Evolutionary conservation across 2,888 invertebrate species (phyloP).

Genomic region (Dryomyza anilis): DNA sequence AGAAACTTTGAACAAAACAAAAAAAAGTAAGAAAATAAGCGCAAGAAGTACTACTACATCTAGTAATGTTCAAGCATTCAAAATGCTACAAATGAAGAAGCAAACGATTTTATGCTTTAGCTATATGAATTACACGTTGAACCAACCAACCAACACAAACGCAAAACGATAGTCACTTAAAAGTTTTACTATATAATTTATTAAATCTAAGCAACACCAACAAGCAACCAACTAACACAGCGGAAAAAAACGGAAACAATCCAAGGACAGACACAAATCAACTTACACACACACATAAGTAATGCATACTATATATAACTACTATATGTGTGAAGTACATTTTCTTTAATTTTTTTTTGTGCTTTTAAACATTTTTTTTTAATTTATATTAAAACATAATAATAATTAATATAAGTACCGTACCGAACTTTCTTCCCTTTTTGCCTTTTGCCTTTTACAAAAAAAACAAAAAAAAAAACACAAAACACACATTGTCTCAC

Average conservation of each 20-base stretch:
- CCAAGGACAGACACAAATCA: not conserved
- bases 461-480: not conserved
- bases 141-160: not conserved
- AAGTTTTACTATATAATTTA: slow-evolving; percentile 10
- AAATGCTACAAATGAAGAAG: no score
- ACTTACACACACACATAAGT: not conserved
- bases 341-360: not conserved
- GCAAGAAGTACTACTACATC: no score
- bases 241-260: not conserved
- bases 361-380: not conserved
- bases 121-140: no score
- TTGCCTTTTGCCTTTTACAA: not conserved
- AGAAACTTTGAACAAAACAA: not conserved
- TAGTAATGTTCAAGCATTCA: no score
- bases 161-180: slow-evolving; percentile 20
- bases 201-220: slow-evolving; percentile 17
- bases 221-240: no score
- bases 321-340: not conserved
- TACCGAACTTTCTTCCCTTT: not conserved
- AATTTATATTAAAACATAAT: not conserved
- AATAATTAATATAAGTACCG: not conserved
- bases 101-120: no score
- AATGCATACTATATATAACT: not conserved
- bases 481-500: no score
- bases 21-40: no score